These are phyloP conservation scores for Notiomystis cincta DNA, from an alignment of 2,113 vertebrate species.

Conservation along the genomic window DNA sequence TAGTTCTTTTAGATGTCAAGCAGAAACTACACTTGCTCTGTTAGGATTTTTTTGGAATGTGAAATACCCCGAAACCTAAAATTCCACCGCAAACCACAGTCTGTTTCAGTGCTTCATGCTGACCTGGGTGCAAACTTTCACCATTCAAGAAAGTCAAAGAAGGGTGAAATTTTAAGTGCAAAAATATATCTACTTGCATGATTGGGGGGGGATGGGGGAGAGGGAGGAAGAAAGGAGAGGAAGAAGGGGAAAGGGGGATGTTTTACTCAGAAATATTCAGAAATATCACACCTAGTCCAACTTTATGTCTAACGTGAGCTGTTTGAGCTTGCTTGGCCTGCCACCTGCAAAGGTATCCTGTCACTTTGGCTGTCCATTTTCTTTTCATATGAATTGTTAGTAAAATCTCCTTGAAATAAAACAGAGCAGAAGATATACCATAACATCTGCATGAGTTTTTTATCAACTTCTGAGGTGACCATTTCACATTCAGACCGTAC, in stretches of 20 bases:
- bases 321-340: not conserved
- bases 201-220: no score
- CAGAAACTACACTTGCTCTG: not conserved
- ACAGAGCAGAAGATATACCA: not conserved
- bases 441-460: not conserved
- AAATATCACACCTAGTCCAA: not conserved
- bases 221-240: not conserved
- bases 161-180: not conserved
- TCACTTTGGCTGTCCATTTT: not conserved
- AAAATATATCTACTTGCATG: not conserved
- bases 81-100: not conserved
- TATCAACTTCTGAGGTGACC: not conserved
- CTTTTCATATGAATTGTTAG: not conserved
- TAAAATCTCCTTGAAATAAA: not conserved
- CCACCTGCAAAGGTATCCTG: not conserved
- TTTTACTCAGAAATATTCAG: no score
- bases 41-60: not conserved
- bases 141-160: not conserved
- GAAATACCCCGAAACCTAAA: not conserved
- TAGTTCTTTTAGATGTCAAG: not conserved
- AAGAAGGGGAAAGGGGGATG: no score
- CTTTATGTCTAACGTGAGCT: not conserved
- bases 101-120: not conserved
- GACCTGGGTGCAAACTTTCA: not conserved
- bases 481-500: not conserved